These are phyloP conservation scores for Lutjanus argentimaculatus DNA, from an alignment of 2,797 vertebrate species.

Conservation along the genomic window DNA sequence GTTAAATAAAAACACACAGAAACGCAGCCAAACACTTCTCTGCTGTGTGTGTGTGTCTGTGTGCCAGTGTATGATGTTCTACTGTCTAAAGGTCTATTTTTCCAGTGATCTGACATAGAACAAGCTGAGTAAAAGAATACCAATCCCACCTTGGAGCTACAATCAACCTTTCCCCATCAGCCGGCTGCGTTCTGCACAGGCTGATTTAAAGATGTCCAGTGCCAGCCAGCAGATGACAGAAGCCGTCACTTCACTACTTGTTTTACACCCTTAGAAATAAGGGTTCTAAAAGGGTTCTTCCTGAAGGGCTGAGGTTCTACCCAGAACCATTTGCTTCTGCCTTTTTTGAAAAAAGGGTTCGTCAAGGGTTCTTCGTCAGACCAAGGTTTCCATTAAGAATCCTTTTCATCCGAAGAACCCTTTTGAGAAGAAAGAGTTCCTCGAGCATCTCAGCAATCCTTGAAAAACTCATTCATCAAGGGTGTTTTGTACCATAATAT, in stretches of 20 bases:
- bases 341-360: too few relatives aligned
- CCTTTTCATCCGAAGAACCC: too few relatives aligned
- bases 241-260: constrained; percentile 39
- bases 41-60: constrained; percentile 8
- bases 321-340: too few relatives aligned
- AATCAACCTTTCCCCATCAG: constrained; percentile 75
- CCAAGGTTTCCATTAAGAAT: too few relatives aligned
- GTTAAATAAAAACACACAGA: constrained; percentile 55
- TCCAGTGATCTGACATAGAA: constrained; percentile 66
- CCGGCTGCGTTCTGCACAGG: constrained; percentile 20
- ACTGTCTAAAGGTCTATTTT: constrained; percentile 56
- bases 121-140: constrained; percentile 70
- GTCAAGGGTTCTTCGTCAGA: too few relatives aligned
- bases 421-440: too few relatives aligned
- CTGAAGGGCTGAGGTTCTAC: too few relatives aligned
- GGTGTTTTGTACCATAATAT: too few relatives aligned
- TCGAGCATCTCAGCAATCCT: too few relatives aligned
- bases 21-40: constrained; percentile 31
- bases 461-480: too few relatives aligned
- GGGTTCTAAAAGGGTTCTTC: too few relatives aligned
- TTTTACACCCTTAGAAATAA: neutral
- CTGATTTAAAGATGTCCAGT: constrained; percentile 37
- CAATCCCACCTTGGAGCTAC: constrained; percentile 75
- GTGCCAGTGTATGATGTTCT: constrained; percentile 5
- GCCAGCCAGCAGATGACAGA: constrained; percentile 55